These are phyloP conservation scores for Mythimna lalbum DNA, from an alignment of 2,888 invertebrate genomes.

Conservation along the genomic window DNA sequence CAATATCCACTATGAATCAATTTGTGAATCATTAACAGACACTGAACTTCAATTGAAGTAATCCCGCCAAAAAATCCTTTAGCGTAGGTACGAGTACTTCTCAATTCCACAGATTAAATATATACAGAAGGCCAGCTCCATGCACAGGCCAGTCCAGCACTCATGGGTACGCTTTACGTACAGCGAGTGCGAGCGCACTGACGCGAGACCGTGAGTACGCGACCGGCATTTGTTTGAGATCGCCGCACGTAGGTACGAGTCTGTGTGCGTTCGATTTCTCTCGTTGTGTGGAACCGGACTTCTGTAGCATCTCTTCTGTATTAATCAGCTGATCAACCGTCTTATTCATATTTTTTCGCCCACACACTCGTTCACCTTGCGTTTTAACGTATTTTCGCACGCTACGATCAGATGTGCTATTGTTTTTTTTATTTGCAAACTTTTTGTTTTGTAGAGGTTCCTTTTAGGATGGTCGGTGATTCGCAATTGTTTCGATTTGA, in stretches of 20 bases:
- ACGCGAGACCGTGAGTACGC: no score
- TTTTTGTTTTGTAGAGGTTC: conserved; percentile 58
- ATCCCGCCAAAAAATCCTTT: no score
- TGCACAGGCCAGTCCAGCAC: neutral
- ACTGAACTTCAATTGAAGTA: no score
- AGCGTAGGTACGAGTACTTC: no score
- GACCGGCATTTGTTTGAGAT: neutral
- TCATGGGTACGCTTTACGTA: neutral
- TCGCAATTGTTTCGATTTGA: conserved; percentile 43
- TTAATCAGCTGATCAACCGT: conserved; percentile 66
- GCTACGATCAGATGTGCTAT: conserved; percentile 73
- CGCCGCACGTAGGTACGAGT: neutral
- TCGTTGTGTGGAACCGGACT: neutral
- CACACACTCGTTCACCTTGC: conserved; percentile 83
- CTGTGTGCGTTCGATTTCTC: neutral
- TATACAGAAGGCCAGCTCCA: neutral
- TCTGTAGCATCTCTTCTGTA: conserved; percentile 5
- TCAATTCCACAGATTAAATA: neutral
- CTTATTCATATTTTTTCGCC: conserved; percentile 71
- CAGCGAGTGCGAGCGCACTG: conserved; percentile 9
- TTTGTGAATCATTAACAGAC: no score
- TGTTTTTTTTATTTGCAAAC: conserved; percentile 72
- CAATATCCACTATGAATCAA: no score
- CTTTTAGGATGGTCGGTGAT: conserved; percentile 37
- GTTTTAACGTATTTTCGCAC: conserved; percentile 85